Percentiles rank a stretch among this genome's conserved stretches.
phyloP scores from a whole-genome alignment of 2,797 vertebrate species.

The Crypturellus tataupa region DNA sequence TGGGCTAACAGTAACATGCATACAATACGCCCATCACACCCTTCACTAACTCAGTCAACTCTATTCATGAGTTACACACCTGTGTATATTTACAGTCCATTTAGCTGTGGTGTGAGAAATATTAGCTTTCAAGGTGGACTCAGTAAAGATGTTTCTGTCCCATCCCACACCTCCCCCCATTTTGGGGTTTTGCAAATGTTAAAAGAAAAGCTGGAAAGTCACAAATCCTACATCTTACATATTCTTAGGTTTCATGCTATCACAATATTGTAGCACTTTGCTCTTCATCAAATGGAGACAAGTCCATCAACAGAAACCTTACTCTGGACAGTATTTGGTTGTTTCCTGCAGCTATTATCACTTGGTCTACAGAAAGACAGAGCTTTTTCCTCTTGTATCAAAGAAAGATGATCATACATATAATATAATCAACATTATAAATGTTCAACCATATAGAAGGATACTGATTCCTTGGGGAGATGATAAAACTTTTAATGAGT shows the following conservation, averaged over 20 bases:
- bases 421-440: neutral
- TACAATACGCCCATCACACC: constrained; percentile 42
- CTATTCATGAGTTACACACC: constrained; percentile 62
- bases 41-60: neutral
- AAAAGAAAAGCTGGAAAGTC: neutral
- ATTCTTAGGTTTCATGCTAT: neutral
- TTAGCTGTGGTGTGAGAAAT: constrained; percentile 38
- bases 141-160: neutral
- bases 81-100: constrained; percentile 71
- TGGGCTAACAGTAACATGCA: constrained; percentile 46
- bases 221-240: neutral
- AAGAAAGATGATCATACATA: neutral
- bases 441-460: neutral
- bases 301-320: neutral
- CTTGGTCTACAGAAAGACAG: neutral
- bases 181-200: neutral
- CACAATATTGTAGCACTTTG: neutral
- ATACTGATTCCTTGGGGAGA: neutral
- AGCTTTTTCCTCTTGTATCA: neutral
- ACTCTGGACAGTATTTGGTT: neutral
- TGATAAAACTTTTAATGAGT: neutral
- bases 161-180: neutral
- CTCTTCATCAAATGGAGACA: neutral
- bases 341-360: neutral
- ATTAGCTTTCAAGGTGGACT: constrained; percentile 61